phyloP scores from a whole-genome alignment of 2,797 vertebrate species.

The Perodicticus potto region DNA sequence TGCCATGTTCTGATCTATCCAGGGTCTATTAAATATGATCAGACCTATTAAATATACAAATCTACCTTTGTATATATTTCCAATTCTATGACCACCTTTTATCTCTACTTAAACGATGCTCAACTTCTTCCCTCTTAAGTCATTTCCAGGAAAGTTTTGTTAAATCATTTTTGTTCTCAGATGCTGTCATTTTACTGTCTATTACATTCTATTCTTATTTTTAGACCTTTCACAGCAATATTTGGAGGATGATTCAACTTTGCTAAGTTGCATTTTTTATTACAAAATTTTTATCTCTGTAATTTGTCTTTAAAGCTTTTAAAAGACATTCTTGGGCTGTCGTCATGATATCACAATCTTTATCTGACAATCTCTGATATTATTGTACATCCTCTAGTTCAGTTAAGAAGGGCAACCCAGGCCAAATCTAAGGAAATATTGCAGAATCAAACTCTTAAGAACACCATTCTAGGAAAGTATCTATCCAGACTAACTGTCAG shows the following conservation, averaged over 20 bases:
- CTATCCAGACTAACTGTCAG: slow-evolving; percentile 9
- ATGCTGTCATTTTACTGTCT: neutral
- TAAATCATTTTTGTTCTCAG: slow-evolving; percentile 37
- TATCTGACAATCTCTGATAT: neutral
- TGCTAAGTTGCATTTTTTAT: slow-evolving; percentile 30
- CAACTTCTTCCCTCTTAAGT: neutral
- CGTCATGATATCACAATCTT: slow-evolving; percentile 47
- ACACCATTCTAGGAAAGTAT: slow-evolving; percentile 5
- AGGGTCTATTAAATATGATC: neutral
- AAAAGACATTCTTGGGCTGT: slow-evolving; percentile 36
- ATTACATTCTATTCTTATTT: slow-evolving; percentile 34
- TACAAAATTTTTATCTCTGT: slow-evolving; percentile 11
- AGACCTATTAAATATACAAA: neutral
- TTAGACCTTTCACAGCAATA: slow-evolving; percentile 27
- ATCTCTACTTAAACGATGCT: neutral
- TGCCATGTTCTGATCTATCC: neutral
- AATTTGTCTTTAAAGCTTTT: slow-evolving; percentile 47
- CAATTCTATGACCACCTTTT: neutral
- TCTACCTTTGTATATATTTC: neutral
- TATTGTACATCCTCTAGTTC: neutral
- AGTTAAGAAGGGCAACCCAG: neutral
- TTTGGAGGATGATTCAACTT: slow-evolving; percentile 44
- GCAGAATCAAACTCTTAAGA: slow-evolving; percentile 37
- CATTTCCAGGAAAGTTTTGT: slow-evolving; percentile 45
- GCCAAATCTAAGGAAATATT: slow-evolving; percentile 16